These are phyloP conservation scores for Poeciliopsis infans DNA, from an alignment of 2,797 vertebrate species.

Conservation along the genomic window DNA sequence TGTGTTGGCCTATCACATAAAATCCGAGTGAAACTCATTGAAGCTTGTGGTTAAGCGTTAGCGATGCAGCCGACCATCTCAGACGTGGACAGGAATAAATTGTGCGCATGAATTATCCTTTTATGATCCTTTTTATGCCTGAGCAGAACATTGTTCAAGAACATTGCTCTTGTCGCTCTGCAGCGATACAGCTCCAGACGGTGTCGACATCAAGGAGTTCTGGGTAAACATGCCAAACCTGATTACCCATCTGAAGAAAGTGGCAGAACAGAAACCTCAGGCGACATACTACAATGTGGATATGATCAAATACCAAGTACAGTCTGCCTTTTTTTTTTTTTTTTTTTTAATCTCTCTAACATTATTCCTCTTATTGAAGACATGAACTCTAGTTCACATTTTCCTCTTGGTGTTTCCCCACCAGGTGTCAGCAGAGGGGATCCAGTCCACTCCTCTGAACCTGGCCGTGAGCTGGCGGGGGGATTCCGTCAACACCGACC, in stretches of 20 bases:
- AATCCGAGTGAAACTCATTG: not conserved
- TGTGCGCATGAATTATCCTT: not conserved
- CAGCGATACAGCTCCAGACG: constrained; percentile 86
- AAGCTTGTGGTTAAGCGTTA: not conserved
- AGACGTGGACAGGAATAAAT: accelerated
- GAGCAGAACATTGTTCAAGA: not conserved
- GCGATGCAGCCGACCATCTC: not conserved
- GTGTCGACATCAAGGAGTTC: constrained; percentile 90
- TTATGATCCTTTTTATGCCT: not conserved
- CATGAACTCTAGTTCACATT: not conserved
- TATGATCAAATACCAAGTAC: constrained; percentile 97
- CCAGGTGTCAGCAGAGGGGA: constrained; percentile 92
- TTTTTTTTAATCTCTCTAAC: not conserved
- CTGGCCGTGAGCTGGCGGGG: constrained; percentile 96
- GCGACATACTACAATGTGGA: constrained; percentile 99
- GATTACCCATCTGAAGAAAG: constrained; percentile 95
- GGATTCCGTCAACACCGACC: constrained; percentile 89
- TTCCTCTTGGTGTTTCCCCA: constrained; percentile 28
- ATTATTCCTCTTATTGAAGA: not conserved
- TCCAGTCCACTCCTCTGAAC: constrained; percentile 96
- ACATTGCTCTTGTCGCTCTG: not conserved
- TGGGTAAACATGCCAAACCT: constrained; percentile 99
- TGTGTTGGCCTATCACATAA: not conserved
- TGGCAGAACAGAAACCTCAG: constrained; percentile 97
- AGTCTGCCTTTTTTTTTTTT: too few species aligned